Conservation (phyloP, 2,113 vertebrate genomes). For the Bos indicus region DNA sequence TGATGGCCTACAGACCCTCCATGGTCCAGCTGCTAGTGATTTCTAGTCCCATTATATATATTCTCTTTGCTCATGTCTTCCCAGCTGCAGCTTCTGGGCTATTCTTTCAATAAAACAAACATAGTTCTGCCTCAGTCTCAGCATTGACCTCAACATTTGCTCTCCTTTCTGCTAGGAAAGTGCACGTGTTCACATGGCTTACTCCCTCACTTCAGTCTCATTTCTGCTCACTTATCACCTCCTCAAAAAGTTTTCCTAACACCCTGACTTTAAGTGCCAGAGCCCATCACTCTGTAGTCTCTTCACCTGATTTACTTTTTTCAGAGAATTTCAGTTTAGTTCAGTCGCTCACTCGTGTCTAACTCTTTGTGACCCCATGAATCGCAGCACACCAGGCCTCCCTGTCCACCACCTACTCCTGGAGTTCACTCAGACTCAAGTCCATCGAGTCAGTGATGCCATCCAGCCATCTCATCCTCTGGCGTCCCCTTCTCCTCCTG, state of each 20-base stretch:
- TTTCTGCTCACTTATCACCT: neutral
- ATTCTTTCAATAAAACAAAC: neutral
- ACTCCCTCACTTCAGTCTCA: neutral
- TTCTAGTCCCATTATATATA: accelerated
- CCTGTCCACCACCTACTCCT: no score
- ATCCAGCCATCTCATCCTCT: no score
- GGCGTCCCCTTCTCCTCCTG: no score
- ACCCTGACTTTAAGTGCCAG: neutral
- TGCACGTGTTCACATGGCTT: neutral
- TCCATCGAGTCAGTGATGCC: no score
- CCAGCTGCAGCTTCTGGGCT: neutral
- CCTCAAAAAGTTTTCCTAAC: neutral
- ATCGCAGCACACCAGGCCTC: no score
- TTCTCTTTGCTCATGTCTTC: neutral
- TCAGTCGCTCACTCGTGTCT: no score
- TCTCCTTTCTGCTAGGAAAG: neutral
- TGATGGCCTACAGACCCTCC: neutral
- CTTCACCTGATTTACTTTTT: neutral
- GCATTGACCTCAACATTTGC: no score
- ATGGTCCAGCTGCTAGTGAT: neutral
- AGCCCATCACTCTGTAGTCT: neutral
- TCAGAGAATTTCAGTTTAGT: neutral
- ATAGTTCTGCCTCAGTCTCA: neutral
- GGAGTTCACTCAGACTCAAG: no score
- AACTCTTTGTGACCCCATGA: no score